Percentiles rank a stretch among this genome's conserved stretches.
phyloP scores from a whole-genome alignment of 2,113 vertebrate species.

The Chrysochloris asiatica region DNA sequence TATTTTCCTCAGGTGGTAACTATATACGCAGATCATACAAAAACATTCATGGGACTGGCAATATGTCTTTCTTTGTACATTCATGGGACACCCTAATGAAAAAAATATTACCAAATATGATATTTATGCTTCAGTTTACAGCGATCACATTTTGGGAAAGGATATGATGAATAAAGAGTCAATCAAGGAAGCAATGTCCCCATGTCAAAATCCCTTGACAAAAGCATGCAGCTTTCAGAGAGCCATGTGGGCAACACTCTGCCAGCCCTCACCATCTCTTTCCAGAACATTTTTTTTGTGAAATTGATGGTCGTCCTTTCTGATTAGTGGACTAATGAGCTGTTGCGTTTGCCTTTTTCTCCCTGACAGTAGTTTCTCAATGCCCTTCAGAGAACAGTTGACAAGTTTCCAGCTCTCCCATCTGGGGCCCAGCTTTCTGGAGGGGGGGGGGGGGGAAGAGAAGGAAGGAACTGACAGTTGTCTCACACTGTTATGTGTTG shows the following conservation, averaged over 20 bases:
- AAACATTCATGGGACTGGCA: background rate
- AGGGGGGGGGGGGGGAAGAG: background rate
- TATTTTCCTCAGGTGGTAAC: slow-evolving; percentile 8
- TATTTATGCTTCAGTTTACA: slow-evolving; percentile 28
- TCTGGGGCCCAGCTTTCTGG: slow-evolving; percentile 67
- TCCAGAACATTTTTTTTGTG: slow-evolving; percentile 47
- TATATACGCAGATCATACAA: background rate
- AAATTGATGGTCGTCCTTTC: background rate
- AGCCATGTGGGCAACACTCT: background rate
- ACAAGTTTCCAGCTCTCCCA: slow-evolving; percentile 67
- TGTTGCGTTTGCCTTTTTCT: slow-evolving; percentile 68
- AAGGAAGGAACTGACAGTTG: slow-evolving; percentile 72
- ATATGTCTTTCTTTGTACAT: background rate
- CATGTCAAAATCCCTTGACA: background rate
- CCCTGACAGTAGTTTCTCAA: slow-evolving; percentile 65
- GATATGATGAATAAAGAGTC: slow-evolving; percentile 23
- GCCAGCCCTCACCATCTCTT: slow-evolving; percentile 11
- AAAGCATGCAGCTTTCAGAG: slow-evolving; percentile 26
- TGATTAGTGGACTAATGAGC: slow-evolving; percentile 70
- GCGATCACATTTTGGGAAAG: slow-evolving; percentile 4
- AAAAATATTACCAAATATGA: slow-evolving; percentile 16
- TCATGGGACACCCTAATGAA: background rate
- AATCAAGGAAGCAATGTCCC: background rate
- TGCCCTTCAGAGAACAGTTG: slow-evolving; percentile 43
- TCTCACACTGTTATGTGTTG: slow-evolving; percentile 62